Evolutionary conservation across 2,888 invertebrate species (phyloP), one percentile per base, ranked within the genome.

Genomic region (Invenusta paracnida): DNA sequence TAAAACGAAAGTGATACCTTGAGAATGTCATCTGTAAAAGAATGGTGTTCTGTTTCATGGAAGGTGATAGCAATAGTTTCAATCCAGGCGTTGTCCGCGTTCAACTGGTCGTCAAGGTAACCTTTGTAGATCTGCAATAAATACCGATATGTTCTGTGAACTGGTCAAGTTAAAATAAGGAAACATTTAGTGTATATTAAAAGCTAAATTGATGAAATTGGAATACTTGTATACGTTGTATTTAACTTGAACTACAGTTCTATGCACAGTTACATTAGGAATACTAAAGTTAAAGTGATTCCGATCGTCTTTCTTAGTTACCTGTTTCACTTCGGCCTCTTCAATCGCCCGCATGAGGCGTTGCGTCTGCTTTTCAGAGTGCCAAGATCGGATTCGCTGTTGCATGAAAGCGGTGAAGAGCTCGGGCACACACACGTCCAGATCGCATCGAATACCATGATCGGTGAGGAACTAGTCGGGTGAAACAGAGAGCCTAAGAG

Each of bases 31-130:
- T 87, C 86, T 79, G 83, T 81, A 23, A 87, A 87, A 0, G 30
- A 29, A n/a, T 29, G 29, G 5, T 81, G 48, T 28, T 86, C 86
- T 1, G 85, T 27, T 85, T 88, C 88, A 85, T 88, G 88, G 31
- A 85, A 87, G 73, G 88, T 88, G 25, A 88, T 81, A 2, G 87
- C 88, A 2, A 85, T 82, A 1, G 88, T 87, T 85, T 88, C 88
- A 17, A 88, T 28, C 88, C 88, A 88, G 17, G 88, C 87, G 83
- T 88, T 88, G 85, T 88, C 88, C 23, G 88, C 88, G 85, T 88
- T 88, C n/a, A 88, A 81, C 0, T 88, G 88, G 79, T 88, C 88
- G 85, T 88, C 88, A 28, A 87, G 79, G 67, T 88, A 88, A 0
- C 88, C 88, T 82, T 85, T 87, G 82, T 86, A 88, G 0, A 88